Conservation (phyloP, 2,888 invertebrate genomes). For the Lasioglossum morio region DNA sequence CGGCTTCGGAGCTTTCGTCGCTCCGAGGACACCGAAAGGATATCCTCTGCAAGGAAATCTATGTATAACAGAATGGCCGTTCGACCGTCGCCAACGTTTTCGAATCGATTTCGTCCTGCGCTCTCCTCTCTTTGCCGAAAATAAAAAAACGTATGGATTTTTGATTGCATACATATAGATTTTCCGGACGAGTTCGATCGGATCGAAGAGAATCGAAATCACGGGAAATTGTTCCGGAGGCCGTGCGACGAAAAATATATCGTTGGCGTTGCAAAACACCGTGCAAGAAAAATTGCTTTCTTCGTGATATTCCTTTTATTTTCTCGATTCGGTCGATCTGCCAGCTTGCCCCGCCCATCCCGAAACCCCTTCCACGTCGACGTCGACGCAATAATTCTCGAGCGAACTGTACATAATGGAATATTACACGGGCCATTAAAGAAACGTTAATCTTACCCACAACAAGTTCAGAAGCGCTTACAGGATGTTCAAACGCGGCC, state of each 20-base stretch:
- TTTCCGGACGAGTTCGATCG: background rate
- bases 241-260: constrained; percentile 24
- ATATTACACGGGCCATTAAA: constrained; percentile 84
- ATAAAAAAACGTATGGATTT: constrained; percentile 26
- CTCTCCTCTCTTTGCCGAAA: constrained; percentile 57
- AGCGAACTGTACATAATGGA: constrained; percentile 79
- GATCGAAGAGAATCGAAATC: background rate
- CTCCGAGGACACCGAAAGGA: constrained; percentile 26
- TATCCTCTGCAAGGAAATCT: constrained; percentile 1
- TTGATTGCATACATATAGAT: background rate
- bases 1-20: constrained; percentile 39
- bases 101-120: constrained; percentile 66
- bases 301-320: constrained; percentile 35
- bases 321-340: constrained; percentile 52
- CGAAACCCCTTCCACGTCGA: constrained; percentile 23
- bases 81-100: constrained; percentile 52
- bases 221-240: background rate
- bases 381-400: constrained; percentile 73
- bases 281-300: constrained; percentile 6
- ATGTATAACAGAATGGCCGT: constrained; percentile 12
- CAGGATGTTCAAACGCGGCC: constrained; percentile 76
- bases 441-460: constrained; percentile 84
- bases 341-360: constrained; percentile 3
- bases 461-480: constrained; percentile 81
- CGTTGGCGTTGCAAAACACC: constrained; percentile 12